These are phyloP conservation scores for Sepioteuthis lessoniana DNA, from an alignment of 2,888 invertebrate genomes.

Conservation along the genomic window DNA sequence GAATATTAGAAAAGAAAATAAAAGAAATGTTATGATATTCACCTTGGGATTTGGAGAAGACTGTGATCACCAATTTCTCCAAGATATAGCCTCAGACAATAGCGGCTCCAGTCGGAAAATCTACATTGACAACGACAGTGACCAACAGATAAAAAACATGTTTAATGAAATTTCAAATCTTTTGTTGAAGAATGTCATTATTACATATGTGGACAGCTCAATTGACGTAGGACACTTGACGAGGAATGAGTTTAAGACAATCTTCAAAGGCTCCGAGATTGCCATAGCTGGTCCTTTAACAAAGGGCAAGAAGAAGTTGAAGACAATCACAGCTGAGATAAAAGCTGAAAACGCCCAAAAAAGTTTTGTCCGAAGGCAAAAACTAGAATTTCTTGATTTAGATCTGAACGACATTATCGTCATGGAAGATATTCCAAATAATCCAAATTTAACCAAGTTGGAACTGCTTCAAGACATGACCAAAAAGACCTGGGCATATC, in stretches of 20 bases:
- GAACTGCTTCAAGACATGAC: background rate
- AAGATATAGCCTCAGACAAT: background rate
- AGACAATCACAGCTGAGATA: background rate
- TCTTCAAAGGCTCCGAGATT: background rate
- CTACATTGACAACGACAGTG: background rate
- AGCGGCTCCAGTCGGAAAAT: background rate
- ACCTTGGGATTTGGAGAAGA: conserved; percentile 35
- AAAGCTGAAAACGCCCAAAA: background rate
- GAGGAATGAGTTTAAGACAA: background rate
- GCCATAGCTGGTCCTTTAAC: background rate
- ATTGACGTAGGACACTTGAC: background rate
- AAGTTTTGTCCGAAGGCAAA: background rate
- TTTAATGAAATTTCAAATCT: background rate
- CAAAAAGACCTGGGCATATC: background rate
- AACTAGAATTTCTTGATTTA: background rate
- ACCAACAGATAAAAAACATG: background rate
- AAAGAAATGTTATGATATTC: background rate
- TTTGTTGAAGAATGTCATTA: background rate
- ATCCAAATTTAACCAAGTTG: background rate
- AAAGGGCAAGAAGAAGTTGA: background rate
- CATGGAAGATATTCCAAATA: background rate
- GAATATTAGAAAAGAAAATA: background rate
- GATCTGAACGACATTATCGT: background rate
- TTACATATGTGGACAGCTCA: background rate
- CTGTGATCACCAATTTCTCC: background rate